Evolutionary conservation across 1,140 invertebrate species (phyloP), one percentile per base, ranked within the genome.

Genomic region (Cardiocondyla obscurior): DNA sequence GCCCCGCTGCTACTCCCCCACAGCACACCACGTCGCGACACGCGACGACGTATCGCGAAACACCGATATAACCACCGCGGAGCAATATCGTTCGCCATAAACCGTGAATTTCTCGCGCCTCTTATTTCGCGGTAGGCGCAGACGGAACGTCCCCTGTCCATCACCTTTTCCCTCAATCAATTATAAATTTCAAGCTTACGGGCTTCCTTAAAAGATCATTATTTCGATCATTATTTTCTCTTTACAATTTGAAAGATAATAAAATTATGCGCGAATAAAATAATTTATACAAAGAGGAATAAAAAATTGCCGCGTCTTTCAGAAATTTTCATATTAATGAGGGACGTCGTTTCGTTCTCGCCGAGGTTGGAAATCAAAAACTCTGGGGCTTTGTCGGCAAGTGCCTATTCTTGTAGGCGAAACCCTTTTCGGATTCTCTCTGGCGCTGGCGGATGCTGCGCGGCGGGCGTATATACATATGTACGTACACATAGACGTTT

Each of bases 21-120:
- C 7, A 16, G 14, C 44, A 10, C 62, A 16, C 33, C 12, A 12
- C 60, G 72, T 8, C 65, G 81, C 8, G 60, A 65, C 85, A 53
- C 57, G 44, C 83, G 77, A 85, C 85, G 72, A 88, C 76, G 76
- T 85, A 86, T 86, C 83, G 85, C 86, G 65, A 65, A 83, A 83
- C 44, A 28, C 58, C 67, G 49, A 81, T 77, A 69, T 87, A 84
- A 87, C 81, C 33, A 39, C 19, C 60, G 33, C 25, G 36, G 16
- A 69, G 39, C 30, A 49, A 76, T 16, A 10, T 55, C n/a, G 10
- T 22, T 28, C 16, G 16, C 5, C 25, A 19, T 30, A 33, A 30
- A 62, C 19, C 30, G 36, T 7, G 2, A 7, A 62, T 62, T n/a
- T n/a, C 55, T 46, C 14, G 46, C 30, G 60, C 33, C 19, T 62